Evolutionary conservation across 1,140 invertebrate species (phyloP), one percentile per base, ranked within the genome.

Genomic region (Pogonomyrmex californicus): DNA sequence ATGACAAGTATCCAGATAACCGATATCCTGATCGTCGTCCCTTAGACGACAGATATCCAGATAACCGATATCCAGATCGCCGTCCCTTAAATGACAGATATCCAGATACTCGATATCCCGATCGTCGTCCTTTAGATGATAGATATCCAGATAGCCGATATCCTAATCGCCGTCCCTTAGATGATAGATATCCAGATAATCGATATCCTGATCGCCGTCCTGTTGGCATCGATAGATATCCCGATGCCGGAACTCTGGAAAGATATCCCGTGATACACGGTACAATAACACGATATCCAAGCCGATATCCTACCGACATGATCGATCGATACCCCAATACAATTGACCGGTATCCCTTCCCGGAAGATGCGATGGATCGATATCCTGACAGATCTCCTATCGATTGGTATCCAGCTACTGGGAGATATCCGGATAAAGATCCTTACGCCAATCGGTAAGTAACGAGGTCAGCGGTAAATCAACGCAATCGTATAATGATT

Each of bases 11-110:
- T 85, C 94, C 93, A 2, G 85, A 93, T 71, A 79, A 93, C 23
- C 93, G 95, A 66, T 96, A 96, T 93, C 96, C 96, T 87, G 94
- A 87, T 56, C 94, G 94, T 87, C 95, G 95, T 86, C 91, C 91
- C 5, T 60, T 60, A 60, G 79, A 73, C 1, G 95, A 95, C 65
- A 75, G 87, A 14, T 92, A 92, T 70, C 91, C 92, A 4, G 90
- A 93, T 10, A 93, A 94, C 68, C 90, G 87, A 60, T 95, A 94
- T 36, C 85, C 23, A 23, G 23, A 23, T 23, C 23, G 23, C 23
- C 23, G 23, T 23, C 23, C 89, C 7, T 17, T 4, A 41, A 33
- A 44, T n/a, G 90, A 90, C 33, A 87, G 91, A 49, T 93, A 93
- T 71, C 90, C 92, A 44, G 92, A 95, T 87, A 94, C 95, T 68